These are phyloP conservation scores for Colletes latitarsis DNA, from an alignment of 1,140 invertebrate genomes.

Conservation along the genomic window DNA sequence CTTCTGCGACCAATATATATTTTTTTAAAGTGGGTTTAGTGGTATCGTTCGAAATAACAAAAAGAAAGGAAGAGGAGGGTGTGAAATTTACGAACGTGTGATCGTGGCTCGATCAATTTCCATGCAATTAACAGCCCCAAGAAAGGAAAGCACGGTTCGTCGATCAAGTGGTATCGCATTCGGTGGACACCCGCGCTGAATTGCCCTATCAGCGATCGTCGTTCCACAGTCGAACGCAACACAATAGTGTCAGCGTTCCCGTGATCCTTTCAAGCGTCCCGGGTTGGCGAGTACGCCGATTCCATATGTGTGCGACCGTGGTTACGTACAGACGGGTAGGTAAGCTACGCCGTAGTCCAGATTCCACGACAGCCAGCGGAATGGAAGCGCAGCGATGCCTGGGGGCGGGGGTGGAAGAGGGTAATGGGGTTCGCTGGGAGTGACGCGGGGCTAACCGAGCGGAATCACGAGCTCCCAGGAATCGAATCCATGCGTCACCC, in stretches of 20 bases:
- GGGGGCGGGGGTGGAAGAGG: constrained; percentile 60
- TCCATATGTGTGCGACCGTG: not conserved
- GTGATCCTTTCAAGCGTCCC: constrained; percentile 27
- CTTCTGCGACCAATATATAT: too few relatives aligned
- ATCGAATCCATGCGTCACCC: constrained; percentile 82
- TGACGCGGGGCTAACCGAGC: constrained; percentile 81
- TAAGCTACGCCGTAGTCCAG: constrained; percentile 60
- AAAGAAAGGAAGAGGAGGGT: too few relatives aligned
- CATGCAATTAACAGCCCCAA: not conserved
- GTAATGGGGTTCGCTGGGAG: constrained; percentile 80
- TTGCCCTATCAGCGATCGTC: constrained; percentile 13
- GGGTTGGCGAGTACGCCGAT: not conserved
- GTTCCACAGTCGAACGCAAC: not conserved
- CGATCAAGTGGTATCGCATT: constrained; percentile 24
- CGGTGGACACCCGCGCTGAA: not conserved
- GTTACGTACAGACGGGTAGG: constrained; percentile 20
- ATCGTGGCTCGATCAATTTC: not conserved
- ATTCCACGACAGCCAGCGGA: constrained; percentile 69
- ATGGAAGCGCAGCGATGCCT: constrained; percentile 47
- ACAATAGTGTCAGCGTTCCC: constrained; percentile 14
- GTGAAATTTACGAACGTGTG: too few relatives aligned
- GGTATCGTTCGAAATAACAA: too few relatives aligned
- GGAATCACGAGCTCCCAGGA: constrained; percentile 81
- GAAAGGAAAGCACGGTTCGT: not conserved
- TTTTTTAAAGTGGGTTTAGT: too few relatives aligned